Evolutionary conservation across 2,113 vertebrate genomes (phyloP).

Genomic region (Ondatra zibethicus): DNA sequence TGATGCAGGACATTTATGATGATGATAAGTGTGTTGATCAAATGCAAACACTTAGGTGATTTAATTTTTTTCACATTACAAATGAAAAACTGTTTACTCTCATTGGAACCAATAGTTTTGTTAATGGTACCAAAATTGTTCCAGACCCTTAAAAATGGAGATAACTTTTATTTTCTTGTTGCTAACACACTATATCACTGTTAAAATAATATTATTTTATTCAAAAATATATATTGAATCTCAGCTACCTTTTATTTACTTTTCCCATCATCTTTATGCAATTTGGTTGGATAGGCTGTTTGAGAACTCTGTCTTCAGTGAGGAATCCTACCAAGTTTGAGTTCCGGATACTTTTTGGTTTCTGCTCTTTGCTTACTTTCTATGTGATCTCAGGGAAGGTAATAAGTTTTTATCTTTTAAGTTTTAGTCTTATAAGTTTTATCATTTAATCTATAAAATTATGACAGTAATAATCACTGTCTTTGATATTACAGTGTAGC

Average conservation of each 20-base stretch:
- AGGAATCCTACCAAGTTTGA: neutral
- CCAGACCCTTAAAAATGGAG: neutral
- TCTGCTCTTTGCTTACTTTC: neutral
- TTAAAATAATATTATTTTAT: neutral
- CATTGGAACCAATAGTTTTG: neutral
- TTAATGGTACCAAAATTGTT: neutral
- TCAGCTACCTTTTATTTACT: neutral
- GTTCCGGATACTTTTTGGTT: neutral
- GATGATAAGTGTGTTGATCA: neutral
- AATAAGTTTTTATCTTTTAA: neutral
- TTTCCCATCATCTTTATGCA: neutral
- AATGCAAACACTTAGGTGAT: neutral
- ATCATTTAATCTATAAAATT: conserved; percentile 28
- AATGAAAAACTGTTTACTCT: neutral
- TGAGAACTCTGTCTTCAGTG: neutral
- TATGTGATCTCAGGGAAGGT: neutral
- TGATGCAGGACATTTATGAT: neutral
- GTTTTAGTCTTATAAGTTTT: neutral
- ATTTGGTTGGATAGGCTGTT: neutral
- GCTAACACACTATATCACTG: neutral
- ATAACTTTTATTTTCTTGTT: neutral
- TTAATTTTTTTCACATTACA: conserved; percentile 3
- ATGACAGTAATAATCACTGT: neutral
- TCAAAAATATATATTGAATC: too few species aligned
- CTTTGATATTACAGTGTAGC: neutral